Conservation (phyloP, 2,113 vertebrate species). For the Heterotilapia buettikoferi region DNA sequence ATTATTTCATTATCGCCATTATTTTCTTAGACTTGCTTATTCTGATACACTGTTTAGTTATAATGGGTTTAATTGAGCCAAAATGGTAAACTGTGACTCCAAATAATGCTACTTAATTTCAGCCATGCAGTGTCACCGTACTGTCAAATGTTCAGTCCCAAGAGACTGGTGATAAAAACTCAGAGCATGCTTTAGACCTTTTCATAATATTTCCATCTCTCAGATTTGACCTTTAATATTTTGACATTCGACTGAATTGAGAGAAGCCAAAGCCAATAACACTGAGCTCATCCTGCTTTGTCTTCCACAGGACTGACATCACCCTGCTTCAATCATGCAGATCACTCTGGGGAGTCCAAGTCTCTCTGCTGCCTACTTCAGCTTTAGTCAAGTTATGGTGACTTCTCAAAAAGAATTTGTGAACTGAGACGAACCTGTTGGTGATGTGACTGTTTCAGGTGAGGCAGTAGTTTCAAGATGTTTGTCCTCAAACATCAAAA, state of each 20-base stretch:
- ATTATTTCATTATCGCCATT: constrained; percentile 4
- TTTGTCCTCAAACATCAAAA: neutral
- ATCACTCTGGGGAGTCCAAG: constrained; percentile 6
- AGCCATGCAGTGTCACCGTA: neutral
- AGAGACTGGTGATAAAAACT: constrained; percentile 29
- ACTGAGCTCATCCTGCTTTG: constrained; percentile 32
- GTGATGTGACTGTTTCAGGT: neutral
- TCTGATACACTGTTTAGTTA: neutral
- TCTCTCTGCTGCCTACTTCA: neutral
- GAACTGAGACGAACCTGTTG: neutral
- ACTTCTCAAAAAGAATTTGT: neutral
- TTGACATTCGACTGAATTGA: constrained; percentile 48
- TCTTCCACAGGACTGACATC: constrained; percentile 23
- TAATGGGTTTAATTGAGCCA: neutral
- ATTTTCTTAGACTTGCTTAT: constrained; percentile 6
- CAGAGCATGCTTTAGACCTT: constrained; percentile 49
- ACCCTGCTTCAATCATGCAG: constrained; percentile 35
- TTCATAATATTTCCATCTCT: constrained; percentile 64
- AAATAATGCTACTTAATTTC: neutral
- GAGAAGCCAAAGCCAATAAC: constrained; percentile 42
- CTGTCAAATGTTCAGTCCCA: neutral
- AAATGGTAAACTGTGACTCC: neutral
- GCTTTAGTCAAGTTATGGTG: neutral
- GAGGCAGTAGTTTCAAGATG: neutral
- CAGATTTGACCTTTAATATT: constrained; percentile 67